phyloP scores from a whole-genome alignment of 2,888 invertebrate genomes.

The Clivina fossor region DNA sequence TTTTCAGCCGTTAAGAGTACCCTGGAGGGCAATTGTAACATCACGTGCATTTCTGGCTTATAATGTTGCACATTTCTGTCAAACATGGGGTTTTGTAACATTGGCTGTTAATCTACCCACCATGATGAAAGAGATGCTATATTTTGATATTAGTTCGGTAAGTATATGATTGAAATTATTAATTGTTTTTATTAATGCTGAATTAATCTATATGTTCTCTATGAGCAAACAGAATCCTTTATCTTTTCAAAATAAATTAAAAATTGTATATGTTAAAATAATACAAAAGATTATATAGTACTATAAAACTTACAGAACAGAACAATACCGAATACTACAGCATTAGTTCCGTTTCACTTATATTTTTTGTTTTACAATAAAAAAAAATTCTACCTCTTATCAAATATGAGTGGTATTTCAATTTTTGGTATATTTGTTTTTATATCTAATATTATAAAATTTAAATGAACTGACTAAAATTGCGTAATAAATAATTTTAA shows the following conservation, averaged over 20 bases:
- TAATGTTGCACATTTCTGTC: constrained; percentile 55
- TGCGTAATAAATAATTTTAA: too few species aligned
- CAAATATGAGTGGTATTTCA: too few species aligned
- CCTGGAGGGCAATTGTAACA: constrained; percentile 54
- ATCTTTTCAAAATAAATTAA: not conserved
- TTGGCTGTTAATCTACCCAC: constrained; percentile 51
- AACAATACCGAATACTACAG: too few species aligned
- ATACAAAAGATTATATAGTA: not conserved
- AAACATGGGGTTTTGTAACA: constrained; percentile 53
- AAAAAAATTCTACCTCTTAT: too few species aligned
- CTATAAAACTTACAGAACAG: not conserved
- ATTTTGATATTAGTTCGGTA: constrained; percentile 51
- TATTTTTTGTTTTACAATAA: too few species aligned
- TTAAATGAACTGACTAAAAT: too few species aligned
- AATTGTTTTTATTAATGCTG: not conserved
- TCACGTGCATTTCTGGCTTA: constrained; percentile 55
- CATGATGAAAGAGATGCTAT: constrained; percentile 53
- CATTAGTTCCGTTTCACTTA: too few species aligned
- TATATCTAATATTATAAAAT: too few species aligned
- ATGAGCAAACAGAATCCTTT: not conserved
- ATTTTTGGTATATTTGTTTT: too few species aligned
- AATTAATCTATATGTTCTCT: not conserved
- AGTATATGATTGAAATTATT: constrained; percentile 26
- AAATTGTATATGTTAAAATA: too few species aligned
- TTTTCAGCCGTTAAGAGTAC: constrained; percentile 48